phyloP scores from a whole-genome alignment of 2,113 vertebrate species.

The Pelobates fuscus region DNA sequence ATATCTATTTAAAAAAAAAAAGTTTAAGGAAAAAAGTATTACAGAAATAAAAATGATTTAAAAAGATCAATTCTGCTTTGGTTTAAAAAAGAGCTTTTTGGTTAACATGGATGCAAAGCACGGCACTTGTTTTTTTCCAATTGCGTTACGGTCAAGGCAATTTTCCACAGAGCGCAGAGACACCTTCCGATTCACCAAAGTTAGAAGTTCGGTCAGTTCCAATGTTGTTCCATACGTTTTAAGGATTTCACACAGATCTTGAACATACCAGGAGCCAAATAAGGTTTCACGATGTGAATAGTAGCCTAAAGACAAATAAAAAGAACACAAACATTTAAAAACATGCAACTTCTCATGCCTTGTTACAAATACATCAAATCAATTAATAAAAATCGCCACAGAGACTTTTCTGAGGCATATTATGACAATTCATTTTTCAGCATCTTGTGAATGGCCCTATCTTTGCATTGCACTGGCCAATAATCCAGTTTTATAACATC shows the following conservation, averaged over 20 bases:
- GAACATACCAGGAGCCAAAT: conserved; percentile 91
- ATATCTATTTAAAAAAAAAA: too few species aligned
- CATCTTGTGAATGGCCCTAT: too few species aligned
- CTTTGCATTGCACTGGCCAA: too few species aligned
- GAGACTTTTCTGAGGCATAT: too few species aligned
- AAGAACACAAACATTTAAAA: neutral
- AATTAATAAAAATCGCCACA: too few species aligned
- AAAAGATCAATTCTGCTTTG: conserved; percentile 65
- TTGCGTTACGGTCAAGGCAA: conserved; percentile 60
- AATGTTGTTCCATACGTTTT: conserved; percentile 67
- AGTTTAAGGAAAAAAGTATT: too few species aligned
- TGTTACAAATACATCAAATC: too few species aligned
- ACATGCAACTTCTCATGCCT: neutral
- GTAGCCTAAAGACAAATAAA: conserved; percentile 74
- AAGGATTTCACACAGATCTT: conserved; percentile 76
- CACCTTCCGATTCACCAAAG: conserved; percentile 90
- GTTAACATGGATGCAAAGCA: conserved; percentile 97
- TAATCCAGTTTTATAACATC: too few species aligned
- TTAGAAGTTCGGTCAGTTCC: conserved; percentile 93
- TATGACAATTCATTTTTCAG: too few species aligned
- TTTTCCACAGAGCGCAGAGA: conserved; percentile 75
- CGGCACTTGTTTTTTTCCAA: conserved; percentile 95
- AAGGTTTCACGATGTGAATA: conserved; percentile 88
- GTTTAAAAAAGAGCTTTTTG: conserved; percentile 86
- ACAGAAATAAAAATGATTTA: neutral